Conservation (phyloP, 2,888 invertebrate species). For the Mystacides longicornis region DNA sequence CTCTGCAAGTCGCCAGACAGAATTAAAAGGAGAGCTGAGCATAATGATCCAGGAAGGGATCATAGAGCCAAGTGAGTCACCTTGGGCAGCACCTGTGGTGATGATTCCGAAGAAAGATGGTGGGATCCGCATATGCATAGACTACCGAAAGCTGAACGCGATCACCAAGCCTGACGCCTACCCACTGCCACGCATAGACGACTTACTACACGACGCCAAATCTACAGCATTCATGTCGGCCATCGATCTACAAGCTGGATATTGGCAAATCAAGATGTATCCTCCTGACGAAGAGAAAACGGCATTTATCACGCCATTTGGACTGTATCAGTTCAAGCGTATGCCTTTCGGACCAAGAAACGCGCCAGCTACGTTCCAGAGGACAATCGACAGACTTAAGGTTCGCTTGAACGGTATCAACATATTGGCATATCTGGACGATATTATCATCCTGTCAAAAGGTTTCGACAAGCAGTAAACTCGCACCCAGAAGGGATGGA, state of each 20-base stretch:
- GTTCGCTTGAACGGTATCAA: neutral
- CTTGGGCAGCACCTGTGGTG: constrained; percentile 33
- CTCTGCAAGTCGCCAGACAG: constrained; percentile 27
- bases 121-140: constrained; percentile 30
- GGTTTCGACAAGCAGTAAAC: no score
- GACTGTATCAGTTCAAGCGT: neutral
- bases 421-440: no score
- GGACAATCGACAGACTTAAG: neutral
- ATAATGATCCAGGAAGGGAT: constrained; percentile 30
- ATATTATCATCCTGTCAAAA: no score
- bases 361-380: neutral
- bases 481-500: neutral
- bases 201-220: constrained; percentile 32
- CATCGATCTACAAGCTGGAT: no score
- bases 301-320: neutral
- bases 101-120: no score
- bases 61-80: constrained; percentile 33
- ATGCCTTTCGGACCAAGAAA: neutral
- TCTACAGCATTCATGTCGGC: constrained; percentile 30
- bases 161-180: constrained; percentile 28
- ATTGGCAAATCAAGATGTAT: constrained; percentile 33
- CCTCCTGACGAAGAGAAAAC: neutral
- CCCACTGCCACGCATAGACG: constrained; percentile 35
- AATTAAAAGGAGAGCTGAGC: constrained; percentile 29
- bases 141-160: constrained; percentile 28